Conservation (phyloP, 2,113 vertebrate species). For the Megaleporinus macrocephalus region DNA sequence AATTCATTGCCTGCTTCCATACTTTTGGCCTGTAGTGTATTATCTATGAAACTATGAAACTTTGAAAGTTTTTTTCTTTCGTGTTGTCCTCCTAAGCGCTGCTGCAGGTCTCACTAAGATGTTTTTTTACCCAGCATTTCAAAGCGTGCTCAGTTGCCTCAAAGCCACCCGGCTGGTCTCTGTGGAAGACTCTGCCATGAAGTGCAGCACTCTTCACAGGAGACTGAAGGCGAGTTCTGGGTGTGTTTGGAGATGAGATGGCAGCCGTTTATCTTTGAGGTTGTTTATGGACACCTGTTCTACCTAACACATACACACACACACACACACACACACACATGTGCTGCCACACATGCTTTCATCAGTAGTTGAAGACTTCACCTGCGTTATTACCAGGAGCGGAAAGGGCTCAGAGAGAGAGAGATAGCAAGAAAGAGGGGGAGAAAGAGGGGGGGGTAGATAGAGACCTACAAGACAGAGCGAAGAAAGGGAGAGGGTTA, state of each 20-base stretch:
- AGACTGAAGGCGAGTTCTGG: slow-evolving; percentile 30
- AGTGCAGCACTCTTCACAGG: slow-evolving; percentile 41
- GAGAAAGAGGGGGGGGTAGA: neutral
- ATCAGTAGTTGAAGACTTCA: neutral
- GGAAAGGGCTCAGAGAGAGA: neutral
- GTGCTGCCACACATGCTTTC: neutral
- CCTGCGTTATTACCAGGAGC: neutral
- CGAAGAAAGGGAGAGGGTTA: too few relatives aligned
- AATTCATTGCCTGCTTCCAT: neutral
- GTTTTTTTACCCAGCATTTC: slow-evolving; percentile 42
- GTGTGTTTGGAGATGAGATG: slow-evolving; percentile 50
- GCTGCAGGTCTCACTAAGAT: slow-evolving; percentile 49
- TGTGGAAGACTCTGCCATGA: slow-evolving; percentile 47
- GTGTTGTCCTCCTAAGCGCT: slow-evolving; percentile 32
- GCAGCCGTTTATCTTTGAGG: slow-evolving; percentile 53
- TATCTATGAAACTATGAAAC: slow-evolving; percentile 18
- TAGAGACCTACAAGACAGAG: too few relatives aligned
- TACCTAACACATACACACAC: slow-evolving; percentile 3
- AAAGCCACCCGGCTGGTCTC: slow-evolving; percentile 46
- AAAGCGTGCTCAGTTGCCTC: slow-evolving; percentile 48
- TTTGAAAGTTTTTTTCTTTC: too few relatives aligned
- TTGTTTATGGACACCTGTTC: slow-evolving; percentile 50
- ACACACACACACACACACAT: neutral
- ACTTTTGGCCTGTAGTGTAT: slow-evolving; percentile 7
- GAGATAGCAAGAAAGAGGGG: neutral